These are phyloP conservation scores for Ephestia elutella DNA, from an alignment of 1,140 invertebrate species.

Conservation along the genomic window DNA sequence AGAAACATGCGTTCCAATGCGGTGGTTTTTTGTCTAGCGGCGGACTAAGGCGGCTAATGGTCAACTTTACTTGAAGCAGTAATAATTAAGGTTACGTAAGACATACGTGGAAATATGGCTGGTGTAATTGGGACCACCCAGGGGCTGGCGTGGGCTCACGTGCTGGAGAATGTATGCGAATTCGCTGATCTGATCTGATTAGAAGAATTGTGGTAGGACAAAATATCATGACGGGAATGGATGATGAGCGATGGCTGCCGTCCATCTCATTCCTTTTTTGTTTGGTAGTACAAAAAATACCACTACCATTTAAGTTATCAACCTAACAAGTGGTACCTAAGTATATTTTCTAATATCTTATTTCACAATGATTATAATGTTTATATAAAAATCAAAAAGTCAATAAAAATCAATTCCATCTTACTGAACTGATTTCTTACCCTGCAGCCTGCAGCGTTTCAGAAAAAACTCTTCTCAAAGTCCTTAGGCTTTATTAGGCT, in stretches of 20 bases:
- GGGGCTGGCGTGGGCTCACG: constrained; percentile 20
- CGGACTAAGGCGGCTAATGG: constrained; percentile 18
- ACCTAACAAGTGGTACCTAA: too few relatives aligned
- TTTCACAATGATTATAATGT: too few relatives aligned
- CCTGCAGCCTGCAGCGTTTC: too few relatives aligned
- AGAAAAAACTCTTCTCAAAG: too few relatives aligned
- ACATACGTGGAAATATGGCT: constrained; percentile 15
- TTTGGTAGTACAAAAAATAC: background rate
- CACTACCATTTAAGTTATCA: too few relatives aligned
- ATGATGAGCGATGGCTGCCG: too few relatives aligned
- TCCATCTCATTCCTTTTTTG: background rate
- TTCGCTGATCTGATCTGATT: constrained; percentile 26
- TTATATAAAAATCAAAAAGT: too few relatives aligned
- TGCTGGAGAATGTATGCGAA: constrained; percentile 29
- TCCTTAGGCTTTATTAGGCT: background rate
- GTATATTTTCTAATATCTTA: too few relatives aligned
- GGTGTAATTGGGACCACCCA: constrained; percentile 47
- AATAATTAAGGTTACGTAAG: constrained; percentile 35
- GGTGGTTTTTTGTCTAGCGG: constrained; percentile 21
- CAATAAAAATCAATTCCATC: too few relatives aligned
- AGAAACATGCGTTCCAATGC: constrained; percentile 16
- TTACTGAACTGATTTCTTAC: too few relatives aligned
- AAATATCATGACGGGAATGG: too few relatives aligned
- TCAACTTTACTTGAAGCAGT: constrained; percentile 31
- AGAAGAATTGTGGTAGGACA: constrained; percentile 13